Base-by-base conservation (phyloP, 2,113 vertebrate genomes). In the Datnioides undecimradiatus region DNA sequence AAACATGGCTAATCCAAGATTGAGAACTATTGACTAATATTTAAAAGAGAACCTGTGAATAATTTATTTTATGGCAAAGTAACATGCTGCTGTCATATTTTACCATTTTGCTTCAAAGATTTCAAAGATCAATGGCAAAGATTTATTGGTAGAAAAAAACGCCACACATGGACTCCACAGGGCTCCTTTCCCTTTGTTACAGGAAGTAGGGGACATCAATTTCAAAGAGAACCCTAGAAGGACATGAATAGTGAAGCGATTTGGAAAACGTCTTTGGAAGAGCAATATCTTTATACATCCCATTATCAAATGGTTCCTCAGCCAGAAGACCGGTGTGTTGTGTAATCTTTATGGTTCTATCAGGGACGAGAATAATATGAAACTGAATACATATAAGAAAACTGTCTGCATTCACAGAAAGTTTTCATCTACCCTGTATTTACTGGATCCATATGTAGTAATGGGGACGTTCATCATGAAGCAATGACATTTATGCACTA, bases 151-250 rank as follows among this genome's bases (percentile, higher is more conserved):
- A 59, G 33, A 51, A 73, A 59, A 33, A 29, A 66, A 60, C n/a
- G 38, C 2, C 12, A 12, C 33, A 76, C 55, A 64, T 55, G 64
- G 72, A 82, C 65, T 75, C 33, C 48, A 70, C 49, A 33, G 57
- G 57, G 21, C 36, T 21, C 5, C 23, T 48, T 23, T 55, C 62
- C 31, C 43, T 46, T 31, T 55, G 21, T 46, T 52, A 7, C 67
- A 73, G 67, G 59, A 83, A 67, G 60, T 67, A 52, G 38, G 52
- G 29, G n/a, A 41, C 36, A 72, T 65, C 27, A 34, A 8, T 43
- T 62, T 69, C 25, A 54, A 27, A 66, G 55, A 60, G 19, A 14
- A 55, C 16, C 46, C 10, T 60, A 62, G 23, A 63, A 55, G 23
- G 23, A 64, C 34, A 70, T n/a, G 57, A 76, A 48, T 41, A 41